Base-by-base conservation (phyloP, 2,888 invertebrate genomes). In the Drosophila mayaguana region DNA sequence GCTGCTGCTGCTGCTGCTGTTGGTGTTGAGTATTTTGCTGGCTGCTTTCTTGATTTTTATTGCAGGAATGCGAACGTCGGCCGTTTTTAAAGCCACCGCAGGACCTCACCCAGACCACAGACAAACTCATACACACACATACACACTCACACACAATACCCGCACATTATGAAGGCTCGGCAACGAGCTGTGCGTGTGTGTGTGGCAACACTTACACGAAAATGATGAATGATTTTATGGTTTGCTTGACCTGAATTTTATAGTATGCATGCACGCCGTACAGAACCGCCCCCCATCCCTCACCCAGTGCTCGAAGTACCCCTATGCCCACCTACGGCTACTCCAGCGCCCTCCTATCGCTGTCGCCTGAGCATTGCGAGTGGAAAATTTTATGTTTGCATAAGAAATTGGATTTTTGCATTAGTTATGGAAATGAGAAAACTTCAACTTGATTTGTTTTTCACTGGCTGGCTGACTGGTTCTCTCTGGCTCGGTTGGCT, bases 351-450 rank as follows among this genome's bases (percentile, higher is more conserved):
- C 69, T 63, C 64, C 65, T 85, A 74, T 63, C 55, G 77, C 74
- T 83, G 83, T 64, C 69, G 71, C 73, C 82, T 78, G 78, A 78
- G 78, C 83, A 87, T 87, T 87, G 80, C 80, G 81, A 91, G 86
- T 86, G 80, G 83, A 83, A 87, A 87, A 90, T 91, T 90, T 91
- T 89, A 91, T 91, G 91, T 91, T 91, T 91, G 89, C 91, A 89
- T 90, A 89, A 91, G 92, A 91, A 91, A 91, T 91, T 91, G 91
- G 91, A 91, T 91, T 91, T 91, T 91, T 91, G 92, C 92, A 91
- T 91, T 91, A 91, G 91, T 91, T 91, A 91, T 91, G 91, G 89
- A 91, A 91, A 91, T 91, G 86, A 85, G 86, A 87, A 87, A 87
- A 87, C 86, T 87, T 87, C 89, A 87, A 87, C 88, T 87, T 89